These are phyloP conservation scores for Galbula dea DNA, from an alignment of 2,113 vertebrate genomes.

Conservation along the genomic window DNA sequence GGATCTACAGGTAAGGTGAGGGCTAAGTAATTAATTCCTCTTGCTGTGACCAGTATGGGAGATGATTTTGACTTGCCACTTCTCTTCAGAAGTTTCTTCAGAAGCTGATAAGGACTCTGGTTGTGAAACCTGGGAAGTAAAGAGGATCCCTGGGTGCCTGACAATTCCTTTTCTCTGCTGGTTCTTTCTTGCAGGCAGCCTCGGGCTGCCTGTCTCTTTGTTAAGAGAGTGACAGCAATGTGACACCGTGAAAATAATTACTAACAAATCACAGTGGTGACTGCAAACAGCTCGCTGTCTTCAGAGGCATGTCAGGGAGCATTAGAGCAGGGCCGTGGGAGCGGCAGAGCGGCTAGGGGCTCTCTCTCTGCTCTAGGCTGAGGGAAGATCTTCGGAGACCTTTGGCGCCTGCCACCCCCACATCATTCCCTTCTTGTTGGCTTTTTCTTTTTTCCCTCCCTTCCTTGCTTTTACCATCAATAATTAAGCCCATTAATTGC, in stretches of 20 bases:
- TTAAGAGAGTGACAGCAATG: slow-evolving; percentile 96
- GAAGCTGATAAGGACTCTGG: slow-evolving; percentile 67
- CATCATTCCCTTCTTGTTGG: not conserved
- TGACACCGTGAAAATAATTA: slow-evolving; percentile 99
- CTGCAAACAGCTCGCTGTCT: slow-evolving; percentile 97
- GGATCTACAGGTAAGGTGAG: slow-evolving; percentile 22
- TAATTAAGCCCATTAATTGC: slow-evolving; percentile 46
- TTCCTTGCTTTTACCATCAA: slow-evolving; percentile 21
- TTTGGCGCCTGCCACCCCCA: slow-evolving; percentile 24
- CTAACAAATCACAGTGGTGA: slow-evolving; percentile 99
- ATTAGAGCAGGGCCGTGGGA: slow-evolving; percentile 87
- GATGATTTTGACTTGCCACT: slow-evolving; percentile 62
- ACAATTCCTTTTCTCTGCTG: slow-evolving; percentile 73
- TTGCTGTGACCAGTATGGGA: slow-evolving; percentile 60
- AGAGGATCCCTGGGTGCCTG: slow-evolving; percentile 73
- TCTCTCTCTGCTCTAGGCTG: slow-evolving; percentile 41
- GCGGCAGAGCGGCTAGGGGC: slow-evolving; percentile 38
- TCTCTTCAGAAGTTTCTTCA: slow-evolving; percentile 69
- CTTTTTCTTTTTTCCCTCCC: slow-evolving; percentile 12
- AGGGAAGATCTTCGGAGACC: slow-evolving; percentile 45
- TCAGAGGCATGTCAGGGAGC: slow-evolving; percentile 97
- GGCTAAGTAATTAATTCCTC: slow-evolving; percentile 52
- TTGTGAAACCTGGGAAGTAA: slow-evolving; percentile 70
- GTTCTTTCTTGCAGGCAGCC: slow-evolving; percentile 81
- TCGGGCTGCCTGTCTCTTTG: slow-evolving; percentile 85